Evolutionary conservation across 2,113 vertebrate genomes (phyloP).

Genomic region (Ochotona princeps): DNA sequence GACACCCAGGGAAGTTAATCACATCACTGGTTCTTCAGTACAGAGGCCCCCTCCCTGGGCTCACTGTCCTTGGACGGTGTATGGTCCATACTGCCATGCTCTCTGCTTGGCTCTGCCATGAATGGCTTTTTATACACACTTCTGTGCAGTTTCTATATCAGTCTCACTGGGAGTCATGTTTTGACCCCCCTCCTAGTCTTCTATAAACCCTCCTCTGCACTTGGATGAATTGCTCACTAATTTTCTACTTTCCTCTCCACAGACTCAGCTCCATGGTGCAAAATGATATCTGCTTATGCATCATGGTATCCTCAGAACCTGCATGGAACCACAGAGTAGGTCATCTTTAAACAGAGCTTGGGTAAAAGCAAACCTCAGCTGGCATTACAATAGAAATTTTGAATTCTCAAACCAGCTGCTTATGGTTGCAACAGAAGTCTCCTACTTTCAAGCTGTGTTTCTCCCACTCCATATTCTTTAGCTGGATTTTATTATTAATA

Average conservation of each 20-base stretch:
- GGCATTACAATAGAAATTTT: too few species aligned
- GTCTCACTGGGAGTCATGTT: background rate
- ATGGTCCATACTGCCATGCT: fast-evolving
- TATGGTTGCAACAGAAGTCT: background rate
- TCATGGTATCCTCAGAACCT: fast-evolving
- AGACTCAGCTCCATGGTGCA: background rate
- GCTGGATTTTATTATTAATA: slow-evolving; percentile 78
- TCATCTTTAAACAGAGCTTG: fast-evolving
- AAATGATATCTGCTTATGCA: fast-evolving
- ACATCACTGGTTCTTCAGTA: background rate
- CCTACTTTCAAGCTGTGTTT: background rate
- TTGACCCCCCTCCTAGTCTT: background rate
- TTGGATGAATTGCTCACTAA: background rate
- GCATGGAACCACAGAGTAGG: fast-evolving
- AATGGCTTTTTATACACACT: background rate
- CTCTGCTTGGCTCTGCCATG: background rate
- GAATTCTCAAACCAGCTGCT: background rate
- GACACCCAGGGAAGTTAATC: background rate
- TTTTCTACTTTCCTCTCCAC: background rate
- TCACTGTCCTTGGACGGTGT: fast-evolving
- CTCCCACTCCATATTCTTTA: background rate
- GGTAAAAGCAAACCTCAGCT: background rate
- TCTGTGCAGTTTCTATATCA: background rate
- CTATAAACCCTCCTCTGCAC: background rate
- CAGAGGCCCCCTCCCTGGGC: background rate